These are phyloP conservation scores for Manacus vitellinus DNA, from an alignment of 2,113 vertebrate genomes.

Conservation along the genomic window DNA sequence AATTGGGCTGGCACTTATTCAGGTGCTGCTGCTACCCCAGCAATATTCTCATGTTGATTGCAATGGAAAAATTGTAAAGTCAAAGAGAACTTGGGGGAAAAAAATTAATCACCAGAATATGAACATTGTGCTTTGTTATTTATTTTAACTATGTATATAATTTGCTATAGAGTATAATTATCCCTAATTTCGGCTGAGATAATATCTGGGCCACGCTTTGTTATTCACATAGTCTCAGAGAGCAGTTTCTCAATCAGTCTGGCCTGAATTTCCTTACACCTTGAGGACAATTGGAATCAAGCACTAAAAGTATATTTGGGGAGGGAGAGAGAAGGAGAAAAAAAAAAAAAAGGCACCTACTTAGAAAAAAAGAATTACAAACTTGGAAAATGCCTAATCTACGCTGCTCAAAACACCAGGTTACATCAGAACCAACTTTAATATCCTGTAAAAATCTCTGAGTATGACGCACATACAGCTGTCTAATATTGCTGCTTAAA, in stretches of 20 bases:
- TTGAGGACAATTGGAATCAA: conserved; percentile 51
- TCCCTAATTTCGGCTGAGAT: conserved; percentile 47
- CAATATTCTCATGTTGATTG: conserved; percentile 17
- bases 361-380: conserved; percentile 30
- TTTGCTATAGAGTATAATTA: conserved; percentile 51
- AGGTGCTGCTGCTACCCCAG: conserved; percentile 14
- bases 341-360: not conserved
- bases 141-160: conserved; percentile 57
- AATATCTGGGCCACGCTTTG: conserved; percentile 7
- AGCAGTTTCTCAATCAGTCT: conserved; percentile 40
- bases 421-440: conserved; percentile 77
- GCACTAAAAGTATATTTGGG: not conserved
- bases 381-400: conserved; percentile 65
- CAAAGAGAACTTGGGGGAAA: conserved; percentile 8
- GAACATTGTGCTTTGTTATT: conserved; percentile 38
- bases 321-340: no score
- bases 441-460: conserved; percentile 73
- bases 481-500: conserved; percentile 75
- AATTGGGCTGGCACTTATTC: not conserved
- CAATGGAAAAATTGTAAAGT: conserved; percentile 44
- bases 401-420: conserved; percentile 64
- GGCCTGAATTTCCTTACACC: conserved; percentile 47
- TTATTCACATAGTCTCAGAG: conserved; percentile 29
- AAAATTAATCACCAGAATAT: conserved; percentile 28
- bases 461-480: conserved; percentile 75